Base-by-base conservation (phyloP, 2,888 invertebrate species). In the Drosophila mulleri region DNA sequence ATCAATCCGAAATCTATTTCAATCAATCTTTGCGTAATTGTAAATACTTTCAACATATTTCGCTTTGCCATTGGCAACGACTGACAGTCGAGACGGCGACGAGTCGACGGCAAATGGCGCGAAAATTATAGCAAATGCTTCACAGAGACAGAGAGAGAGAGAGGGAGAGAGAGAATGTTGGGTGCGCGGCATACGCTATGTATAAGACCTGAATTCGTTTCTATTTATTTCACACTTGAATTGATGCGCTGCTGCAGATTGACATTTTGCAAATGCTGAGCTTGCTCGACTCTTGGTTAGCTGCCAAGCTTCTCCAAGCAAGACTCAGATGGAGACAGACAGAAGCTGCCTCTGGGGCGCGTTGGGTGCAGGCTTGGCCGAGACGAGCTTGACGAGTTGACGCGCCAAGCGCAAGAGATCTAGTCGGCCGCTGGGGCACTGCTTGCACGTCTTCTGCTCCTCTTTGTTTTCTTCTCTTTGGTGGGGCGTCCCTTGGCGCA, bases 21-120 rank as follows among this genome's bases (percentile, higher is more conserved):
- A 91, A 91, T 91, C 91, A 91, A 91, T 91, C 91, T 91, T 91
- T 88, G 86, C 91, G 91, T 91, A 91, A 91, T 91, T 91, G 91
- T 90, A 91, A 91, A 91, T 91, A 91, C 91, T 91, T 91, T 91
- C 89, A 91, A 90, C 91, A 91, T 91, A 90, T 89, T 87, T 90
- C 70, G 72, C 72, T 70, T 54, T 75, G 77, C 74, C 78, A 74
- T 29, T 29, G 29, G 64, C 20, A 18, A 14, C 53, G 73, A 63
- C 68, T 76, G 71, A 69, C 73, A 68, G 74, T 66, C 67, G 64
- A 59, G 68, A 69, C 67, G 67, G 62, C 59, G 41, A 56, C 64
- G 63, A 47, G 66, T 71, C 72, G 74, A 75, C 75, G 75, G 85
- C 75, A 89, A 88, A 88, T 90, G 88, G 90, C 90, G 88, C 74